Conservation (phyloP, 2,113 vertebrate genomes). For the Apodemus speciosus region DNA sequence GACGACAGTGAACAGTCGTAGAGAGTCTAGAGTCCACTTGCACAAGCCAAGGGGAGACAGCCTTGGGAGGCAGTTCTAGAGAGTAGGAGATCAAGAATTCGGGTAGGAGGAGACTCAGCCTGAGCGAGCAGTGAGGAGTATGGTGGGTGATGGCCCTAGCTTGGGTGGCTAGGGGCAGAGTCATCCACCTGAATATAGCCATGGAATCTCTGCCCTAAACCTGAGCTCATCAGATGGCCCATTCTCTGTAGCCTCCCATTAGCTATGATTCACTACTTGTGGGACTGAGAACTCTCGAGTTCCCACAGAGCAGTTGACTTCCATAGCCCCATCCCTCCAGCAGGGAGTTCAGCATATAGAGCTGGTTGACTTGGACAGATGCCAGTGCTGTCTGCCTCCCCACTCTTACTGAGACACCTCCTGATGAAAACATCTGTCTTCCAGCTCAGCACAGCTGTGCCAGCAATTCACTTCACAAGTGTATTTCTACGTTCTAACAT, state of each 20-base stretch:
- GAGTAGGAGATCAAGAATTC: not conserved
- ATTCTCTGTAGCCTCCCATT: not conserved
- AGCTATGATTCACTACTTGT: not conserved
- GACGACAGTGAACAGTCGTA: not conserved
- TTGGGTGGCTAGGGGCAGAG: not conserved
- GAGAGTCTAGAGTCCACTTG: not conserved
- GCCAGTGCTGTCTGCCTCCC: not conserved
- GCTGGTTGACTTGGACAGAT: not conserved
- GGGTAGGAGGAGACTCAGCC: not conserved
- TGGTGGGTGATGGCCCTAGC: not conserved
- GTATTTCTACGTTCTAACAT: not conserved
- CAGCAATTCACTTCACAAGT: too few relatives aligned
- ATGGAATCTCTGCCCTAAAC: not conserved
- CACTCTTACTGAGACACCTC: not conserved
- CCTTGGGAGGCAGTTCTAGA: not conserved
- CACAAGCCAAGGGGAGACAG: not conserved
- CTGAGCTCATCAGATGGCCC: not conserved
- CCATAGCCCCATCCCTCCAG: not conserved
- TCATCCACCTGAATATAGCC: not conserved
- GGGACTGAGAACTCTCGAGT: not conserved
- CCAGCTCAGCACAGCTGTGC: not conserved
- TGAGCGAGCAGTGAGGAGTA: not conserved
- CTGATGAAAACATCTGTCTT: not conserved
- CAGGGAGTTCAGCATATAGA: not conserved
- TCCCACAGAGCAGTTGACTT: not conserved